Evolutionary conservation across 2,797 vertebrate species (phyloP).

Genomic region (Crotalus adamanteus): DNA sequence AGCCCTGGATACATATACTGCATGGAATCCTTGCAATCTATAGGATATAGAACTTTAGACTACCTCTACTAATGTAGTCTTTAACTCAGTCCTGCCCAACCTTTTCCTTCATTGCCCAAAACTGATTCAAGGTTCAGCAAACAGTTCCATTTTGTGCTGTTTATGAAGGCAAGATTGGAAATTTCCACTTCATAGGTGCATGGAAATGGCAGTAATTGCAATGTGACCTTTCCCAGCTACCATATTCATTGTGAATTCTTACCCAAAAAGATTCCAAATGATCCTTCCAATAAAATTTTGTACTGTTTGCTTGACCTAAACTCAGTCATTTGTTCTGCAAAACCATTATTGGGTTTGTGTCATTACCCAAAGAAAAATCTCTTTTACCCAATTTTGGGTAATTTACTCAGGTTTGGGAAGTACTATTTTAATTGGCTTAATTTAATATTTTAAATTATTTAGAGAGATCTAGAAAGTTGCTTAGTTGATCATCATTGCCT

Average conservation of each 20-base stretch:
- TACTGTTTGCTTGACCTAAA: neutral
- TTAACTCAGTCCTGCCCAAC: neutral
- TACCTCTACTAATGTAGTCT: neutral
- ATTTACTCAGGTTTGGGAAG: neutral
- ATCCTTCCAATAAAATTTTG: neutral
- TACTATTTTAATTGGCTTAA: neutral
- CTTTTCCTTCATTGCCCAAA: no score
- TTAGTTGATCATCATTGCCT: slow-evolving; percentile 15
- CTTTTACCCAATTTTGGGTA: neutral
- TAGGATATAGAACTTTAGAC: accelerated
- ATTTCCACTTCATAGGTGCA: neutral
- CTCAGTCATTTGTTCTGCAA: neutral
- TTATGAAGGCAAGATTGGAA: no score
- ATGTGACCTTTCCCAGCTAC: neutral
- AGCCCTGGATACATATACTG: neutral
- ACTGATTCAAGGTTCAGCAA: no score
- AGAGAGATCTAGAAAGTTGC: neutral
- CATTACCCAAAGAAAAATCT: neutral
- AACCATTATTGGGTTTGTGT: neutral
- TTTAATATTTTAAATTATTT: slow-evolving; percentile 12
- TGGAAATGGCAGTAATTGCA: neutral
- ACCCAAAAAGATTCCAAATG: neutral
- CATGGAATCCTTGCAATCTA: neutral
- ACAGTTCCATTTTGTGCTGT: no score
- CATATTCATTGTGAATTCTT: neutral